Percentiles rank a stretch among this genome's conserved stretches.
Evolutionary conservation across 2,797 vertebrate genomes (phyloP).

Genomic region (Merluccius polli): DNA sequence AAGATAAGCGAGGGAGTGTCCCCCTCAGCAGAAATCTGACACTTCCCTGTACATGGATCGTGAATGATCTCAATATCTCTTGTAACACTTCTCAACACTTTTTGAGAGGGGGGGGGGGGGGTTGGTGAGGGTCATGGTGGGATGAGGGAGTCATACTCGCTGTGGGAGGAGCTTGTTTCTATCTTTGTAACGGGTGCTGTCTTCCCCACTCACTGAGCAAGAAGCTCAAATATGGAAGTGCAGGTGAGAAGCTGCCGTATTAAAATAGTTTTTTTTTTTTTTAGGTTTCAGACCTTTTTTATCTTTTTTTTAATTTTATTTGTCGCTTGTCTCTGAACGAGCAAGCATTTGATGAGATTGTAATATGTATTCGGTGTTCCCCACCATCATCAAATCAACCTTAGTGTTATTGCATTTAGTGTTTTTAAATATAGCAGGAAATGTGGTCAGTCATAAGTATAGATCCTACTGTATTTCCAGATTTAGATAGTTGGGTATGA

Average conservation of each 20-base stretch:
- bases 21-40: constrained; percentile 70
- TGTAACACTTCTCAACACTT: constrained; percentile 42
- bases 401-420: too few species aligned
- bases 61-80: constrained; percentile 49
- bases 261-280: too few species aligned
- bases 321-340: too few species aligned
- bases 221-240: background rate
- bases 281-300: too few species aligned
- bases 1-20: constrained; percentile 39
- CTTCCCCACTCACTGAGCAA: background rate
- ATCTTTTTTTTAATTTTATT: too few species aligned
- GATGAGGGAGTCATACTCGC: too few species aligned
- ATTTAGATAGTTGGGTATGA: too few species aligned
- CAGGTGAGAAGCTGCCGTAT: background rate
- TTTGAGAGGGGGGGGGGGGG: background rate
- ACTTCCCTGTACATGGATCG: constrained; percentile 35
- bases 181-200: background rate
- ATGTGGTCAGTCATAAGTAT: background rate
- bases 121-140: background rate
- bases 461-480: background rate
- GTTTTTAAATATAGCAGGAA: too few species aligned
- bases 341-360: too few species aligned
- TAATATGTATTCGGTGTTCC: too few species aligned
- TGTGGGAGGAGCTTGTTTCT: background rate
- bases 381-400: too few species aligned